A percentile compares a stretch with the other conserved stretches of the same genome.
Evolutionary conservation across 1,140 invertebrate genomes (phyloP).

Genomic region (Tetramorium parvispinum): DNA sequence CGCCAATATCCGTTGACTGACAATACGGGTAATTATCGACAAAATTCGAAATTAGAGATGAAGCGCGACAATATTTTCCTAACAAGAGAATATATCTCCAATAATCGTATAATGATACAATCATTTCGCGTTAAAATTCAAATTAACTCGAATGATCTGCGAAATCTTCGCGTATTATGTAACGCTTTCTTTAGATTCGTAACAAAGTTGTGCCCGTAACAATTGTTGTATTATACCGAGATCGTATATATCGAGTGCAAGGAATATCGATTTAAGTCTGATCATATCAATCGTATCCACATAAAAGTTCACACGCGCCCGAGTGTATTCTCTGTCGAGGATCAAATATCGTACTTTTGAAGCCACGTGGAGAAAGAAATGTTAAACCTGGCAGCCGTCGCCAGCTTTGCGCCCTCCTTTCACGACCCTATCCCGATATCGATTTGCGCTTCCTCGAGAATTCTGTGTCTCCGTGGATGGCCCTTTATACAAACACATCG

Average conservation of each 20-base stretch:
- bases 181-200: neutral
- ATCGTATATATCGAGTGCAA: neutral
- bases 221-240: neutral
- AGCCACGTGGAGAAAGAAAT: constrained; percentile 45
- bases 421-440: constrained; percentile 44
- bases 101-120: neutral
- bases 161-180: neutral
- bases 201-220: neutral
- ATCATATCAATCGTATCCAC: neutral
- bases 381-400: constrained; percentile 49
- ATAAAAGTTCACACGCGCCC: neutral
- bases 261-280: constrained; percentile 1
- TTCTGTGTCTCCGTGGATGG: constrained; percentile 42
- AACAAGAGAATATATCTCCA: neutral
- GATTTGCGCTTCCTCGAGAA: constrained; percentile 41
- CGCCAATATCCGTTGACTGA: neutral
- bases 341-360: constrained; percentile 54
- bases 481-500: constrained; percentile 59
- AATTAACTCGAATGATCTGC: neutral
- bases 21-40: constrained; percentile 21
- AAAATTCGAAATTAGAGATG: constrained; percentile 10
- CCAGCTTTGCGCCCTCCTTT: constrained; percentile 32
- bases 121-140: neutral
- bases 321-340: neutral
- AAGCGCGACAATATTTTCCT: constrained; percentile 15